These are phyloP conservation scores for Theristicus caerulescens DNA, from an alignment of 2,113 vertebrate genomes.

Conservation along the genomic window DNA sequence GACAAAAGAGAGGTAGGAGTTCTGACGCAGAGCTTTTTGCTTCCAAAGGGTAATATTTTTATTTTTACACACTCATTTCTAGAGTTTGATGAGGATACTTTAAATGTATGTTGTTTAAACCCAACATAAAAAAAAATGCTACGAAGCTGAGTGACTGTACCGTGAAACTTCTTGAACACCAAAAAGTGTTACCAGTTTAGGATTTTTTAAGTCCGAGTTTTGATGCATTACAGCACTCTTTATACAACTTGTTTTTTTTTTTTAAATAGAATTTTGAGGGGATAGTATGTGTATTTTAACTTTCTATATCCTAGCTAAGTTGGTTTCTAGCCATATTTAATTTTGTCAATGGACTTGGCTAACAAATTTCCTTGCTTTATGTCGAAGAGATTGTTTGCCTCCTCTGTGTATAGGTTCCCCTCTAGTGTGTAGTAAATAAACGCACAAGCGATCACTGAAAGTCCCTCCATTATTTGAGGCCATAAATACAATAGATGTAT, in stretches of 20 bases:
- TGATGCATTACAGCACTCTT: not conserved
- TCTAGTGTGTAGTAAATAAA: not conserved
- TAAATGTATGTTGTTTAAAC: not conserved
- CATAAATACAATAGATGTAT: not conserved
- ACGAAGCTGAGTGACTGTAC: not conserved
- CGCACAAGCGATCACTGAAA: not conserved
- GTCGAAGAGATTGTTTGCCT: not conserved
- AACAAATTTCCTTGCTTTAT: not conserved
- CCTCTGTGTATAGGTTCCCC: not conserved
- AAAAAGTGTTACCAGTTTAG: not conserved
- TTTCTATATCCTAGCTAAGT: not conserved
- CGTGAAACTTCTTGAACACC: not conserved
- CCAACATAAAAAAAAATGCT: not conserved
- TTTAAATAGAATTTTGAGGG: not conserved
- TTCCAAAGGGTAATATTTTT: not conserved
- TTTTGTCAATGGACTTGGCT: not conserved
- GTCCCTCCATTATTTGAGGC: not conserved
- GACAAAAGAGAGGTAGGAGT: conserved; percentile 85
- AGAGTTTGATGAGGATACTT: not conserved
- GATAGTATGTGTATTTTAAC: not conserved
- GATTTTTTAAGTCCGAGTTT: not conserved
- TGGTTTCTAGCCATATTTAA: not conserved
- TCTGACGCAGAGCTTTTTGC: not conserved
- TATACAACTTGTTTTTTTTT: not conserved
- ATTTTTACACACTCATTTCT: not conserved